phyloP scores from a whole-genome alignment of 2,113 vertebrate species.

The Ophthalmolycus amberensis region DNA sequence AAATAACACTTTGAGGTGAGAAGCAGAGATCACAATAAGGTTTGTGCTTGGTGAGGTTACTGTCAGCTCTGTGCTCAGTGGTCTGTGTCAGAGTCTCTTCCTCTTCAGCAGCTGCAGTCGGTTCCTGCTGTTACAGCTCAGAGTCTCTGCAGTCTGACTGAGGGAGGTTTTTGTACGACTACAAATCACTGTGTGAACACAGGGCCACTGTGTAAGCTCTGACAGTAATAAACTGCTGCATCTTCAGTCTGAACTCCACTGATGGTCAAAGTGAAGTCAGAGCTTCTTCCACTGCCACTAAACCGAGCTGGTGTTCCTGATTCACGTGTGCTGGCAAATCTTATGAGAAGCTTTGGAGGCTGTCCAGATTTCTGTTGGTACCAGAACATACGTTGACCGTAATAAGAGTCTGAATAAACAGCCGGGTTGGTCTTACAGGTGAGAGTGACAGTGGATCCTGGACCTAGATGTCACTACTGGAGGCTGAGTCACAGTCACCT shows the following conservation, averaged over 20 bases:
- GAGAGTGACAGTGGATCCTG: slow-evolving; percentile 50
- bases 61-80: too few species aligned
- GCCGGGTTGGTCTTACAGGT: slow-evolving; percentile 38
- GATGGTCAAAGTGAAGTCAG: slow-evolving; percentile 26
- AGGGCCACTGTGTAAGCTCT: too few species aligned
- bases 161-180: too few species aligned
- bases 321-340: rapidly evolving
- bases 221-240: slow-evolving; percentile 19
- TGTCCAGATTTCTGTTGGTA: slow-evolving; percentile 72
- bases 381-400: slow-evolving; percentile 34
- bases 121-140: too few species aligned
- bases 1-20: too few species aligned
- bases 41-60: too few species aligned
- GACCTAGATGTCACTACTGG: slow-evolving; percentile 7
- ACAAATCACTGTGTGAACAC: too few species aligned
- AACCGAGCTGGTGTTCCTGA: slow-evolving; percentile 51
- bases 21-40: too few species aligned
- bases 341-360: slow-evolving; percentile 48
- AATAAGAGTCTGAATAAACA: background rate
- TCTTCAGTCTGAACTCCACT: slow-evolving; percentile 15
- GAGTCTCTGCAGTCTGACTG: too few species aligned
- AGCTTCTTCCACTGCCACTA: slow-evolving; percentile 56
- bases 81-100: too few species aligned
- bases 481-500: slow-evolving; percentile 71
- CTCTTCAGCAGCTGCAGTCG: too few species aligned